Evolutionary conservation across 2,888 invertebrate species (phyloP), one percentile per base, ranked within the genome.

Genomic region (Isoperla grammatica): DNA sequence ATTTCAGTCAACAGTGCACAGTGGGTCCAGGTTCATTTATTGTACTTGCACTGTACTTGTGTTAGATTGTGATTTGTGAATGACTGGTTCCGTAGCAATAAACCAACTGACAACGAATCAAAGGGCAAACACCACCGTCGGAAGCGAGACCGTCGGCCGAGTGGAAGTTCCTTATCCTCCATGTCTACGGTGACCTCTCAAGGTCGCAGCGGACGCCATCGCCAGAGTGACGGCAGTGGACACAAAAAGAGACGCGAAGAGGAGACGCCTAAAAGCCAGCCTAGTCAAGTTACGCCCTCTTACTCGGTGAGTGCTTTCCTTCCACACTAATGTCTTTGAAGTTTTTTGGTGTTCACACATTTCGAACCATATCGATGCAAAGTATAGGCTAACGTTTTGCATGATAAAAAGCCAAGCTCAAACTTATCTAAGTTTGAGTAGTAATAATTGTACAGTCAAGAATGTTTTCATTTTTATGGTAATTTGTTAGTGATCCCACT

Each of bases 141-240:
- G 39, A 74, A 75, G 63, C 69, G 76, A 57, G 75, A 76, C 67
- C 66, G 76, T 45, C 71, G 71, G 54, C 62, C 61, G 17, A 66
- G 66, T 64, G 70, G 70, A 37, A 75, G 74, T 65, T 75, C 75
- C 8, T 67, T 72, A 43, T 73, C 73, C 40, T 75, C 75, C 2
- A 59, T 73, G 59, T 74, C 75, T n/a, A 75, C 74, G 2, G 68
- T 67, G 63, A 46, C 72, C 62, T 74, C 74, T 29, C 71, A 71
- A 11, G 66, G 66, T 56, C 69, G 70, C 62, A 29, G 29, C 29
- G 64, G 68, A 19, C 67, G 68, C 15, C 50, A 57, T 8, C 42
- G 56, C 23, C 53, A 50, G 20, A 46, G 56, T 9, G 56, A 59
- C 2, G 45, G 56, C 12, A 50, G 43, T 17, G 43, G 49, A 9